These are phyloP conservation scores for Drosophila orosa DNA, from an alignment of 1,140 invertebrate genomes.

Conservation along the genomic window DNA sequence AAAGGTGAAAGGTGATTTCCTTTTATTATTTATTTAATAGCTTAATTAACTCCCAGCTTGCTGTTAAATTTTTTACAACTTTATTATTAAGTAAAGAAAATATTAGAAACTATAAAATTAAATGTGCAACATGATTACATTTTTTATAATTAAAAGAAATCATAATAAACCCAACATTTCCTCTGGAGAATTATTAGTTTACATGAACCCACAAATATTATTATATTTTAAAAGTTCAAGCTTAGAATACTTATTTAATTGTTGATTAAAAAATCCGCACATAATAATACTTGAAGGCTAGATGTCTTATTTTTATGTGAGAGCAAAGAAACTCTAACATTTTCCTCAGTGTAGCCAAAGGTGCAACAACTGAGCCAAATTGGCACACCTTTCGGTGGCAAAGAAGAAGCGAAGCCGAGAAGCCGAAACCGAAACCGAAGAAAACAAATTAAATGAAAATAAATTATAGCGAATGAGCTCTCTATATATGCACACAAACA, in stretches of 20 bases:
- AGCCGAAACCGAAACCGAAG: constrained; percentile 17
- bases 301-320: background rate
- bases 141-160: background rate
- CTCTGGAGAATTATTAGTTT: background rate
- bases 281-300: background rate
- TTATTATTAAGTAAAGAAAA: background rate
- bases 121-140: background rate
- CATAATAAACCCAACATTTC: background rate
- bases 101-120: background rate
- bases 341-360: constrained; percentile 29
- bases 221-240: background rate
- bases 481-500: constrained; percentile 5
- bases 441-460: constrained; percentile 48
- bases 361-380: constrained; percentile 52
- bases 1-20: too few relatives aligned
- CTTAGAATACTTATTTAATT: background rate
- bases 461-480: constrained; percentile 43
- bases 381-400: constrained; percentile 47
- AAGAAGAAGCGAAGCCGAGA: constrained; percentile 1
- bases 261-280: background rate
- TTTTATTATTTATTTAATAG: background rate
- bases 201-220: background rate
- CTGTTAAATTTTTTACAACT: background rate
- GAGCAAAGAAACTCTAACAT: background rate
- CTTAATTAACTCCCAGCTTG: background rate